A percentile compares a stretch with the other conserved stretches of the same genome.
phyloP scores from a whole-genome alignment of 1,140 invertebrate genomes.

The Proctacanthus coquilletti region DNA sequence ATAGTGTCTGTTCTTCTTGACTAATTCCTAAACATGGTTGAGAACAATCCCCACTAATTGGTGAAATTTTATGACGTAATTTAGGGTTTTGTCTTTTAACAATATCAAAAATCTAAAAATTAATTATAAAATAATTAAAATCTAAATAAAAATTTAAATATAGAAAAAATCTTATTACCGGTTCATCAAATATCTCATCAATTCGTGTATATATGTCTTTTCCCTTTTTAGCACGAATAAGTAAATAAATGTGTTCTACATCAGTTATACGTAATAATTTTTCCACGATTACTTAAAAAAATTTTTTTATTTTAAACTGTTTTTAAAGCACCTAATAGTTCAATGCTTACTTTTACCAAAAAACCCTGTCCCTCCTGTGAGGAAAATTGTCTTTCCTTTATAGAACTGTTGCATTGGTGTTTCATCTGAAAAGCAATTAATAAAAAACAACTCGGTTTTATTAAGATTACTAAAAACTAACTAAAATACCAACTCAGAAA shows the following conservation, averaged over 20 bases:
- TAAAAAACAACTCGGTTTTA: too few species aligned
- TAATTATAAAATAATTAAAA: background rate
- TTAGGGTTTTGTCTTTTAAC: constrained; percentile 39
- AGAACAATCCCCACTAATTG: constrained; percentile 40
- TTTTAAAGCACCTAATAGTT: constrained; percentile 11
- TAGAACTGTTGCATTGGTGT: constrained; percentile 43
- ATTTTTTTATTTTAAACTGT: constrained; percentile 4
- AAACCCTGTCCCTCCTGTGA: constrained; percentile 61
- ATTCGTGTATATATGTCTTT: constrained; percentile 44
- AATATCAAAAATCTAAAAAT: constrained; percentile 35
- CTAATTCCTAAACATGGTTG: constrained; percentile 50
- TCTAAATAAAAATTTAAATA: background rate
- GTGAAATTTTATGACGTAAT: constrained; percentile 42
- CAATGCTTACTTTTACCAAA: constrained; percentile 48
- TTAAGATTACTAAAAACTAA: too few species aligned
- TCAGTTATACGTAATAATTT: constrained; percentile 67
- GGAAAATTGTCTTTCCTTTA: constrained; percentile 43
- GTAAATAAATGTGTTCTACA: constrained; percentile 54
- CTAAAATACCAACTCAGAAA: too few species aligned
- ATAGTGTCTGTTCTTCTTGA: constrained; percentile 34
- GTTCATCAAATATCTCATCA: constrained; percentile 45
- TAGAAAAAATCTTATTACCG: constrained; percentile 38
- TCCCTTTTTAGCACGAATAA: constrained; percentile 65
- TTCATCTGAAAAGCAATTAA: constrained; percentile 4
- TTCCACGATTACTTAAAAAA: constrained; percentile 47